These are phyloP conservation scores for Athene noctua DNA, from an alignment of 2,113 vertebrate genomes.

Conservation along the genomic window DNA sequence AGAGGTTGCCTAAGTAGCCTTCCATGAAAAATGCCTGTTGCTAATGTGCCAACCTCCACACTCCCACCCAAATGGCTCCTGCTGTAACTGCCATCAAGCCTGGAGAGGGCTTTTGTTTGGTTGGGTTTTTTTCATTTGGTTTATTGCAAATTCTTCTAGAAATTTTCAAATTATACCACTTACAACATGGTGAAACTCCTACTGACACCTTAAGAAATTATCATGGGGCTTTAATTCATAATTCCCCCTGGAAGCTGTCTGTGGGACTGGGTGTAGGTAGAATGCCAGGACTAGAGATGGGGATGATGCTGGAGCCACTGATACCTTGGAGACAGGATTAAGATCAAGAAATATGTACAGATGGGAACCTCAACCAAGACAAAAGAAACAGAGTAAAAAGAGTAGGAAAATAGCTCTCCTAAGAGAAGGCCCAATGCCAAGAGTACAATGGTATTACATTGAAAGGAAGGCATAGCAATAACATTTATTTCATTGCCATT, in stretches of 20 bases:
- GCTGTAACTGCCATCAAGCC: not conserved
- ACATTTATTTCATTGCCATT: not conserved
- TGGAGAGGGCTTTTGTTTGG: not conserved
- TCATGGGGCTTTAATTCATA: not conserved
- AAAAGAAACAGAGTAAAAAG: not conserved
- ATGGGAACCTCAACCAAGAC: not conserved
- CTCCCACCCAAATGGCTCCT: slow-evolving; percentile 17
- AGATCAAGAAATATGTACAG: not conserved
- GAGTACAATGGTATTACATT: not conserved
- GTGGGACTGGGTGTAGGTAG: not conserved
- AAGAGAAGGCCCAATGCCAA: not conserved
- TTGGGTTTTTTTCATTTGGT: not conserved
- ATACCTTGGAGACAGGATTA: not conserved
- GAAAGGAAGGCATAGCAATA: not conserved
- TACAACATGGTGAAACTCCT: not conserved
- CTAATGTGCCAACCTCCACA: not conserved
- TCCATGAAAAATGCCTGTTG: slow-evolving; percentile 11
- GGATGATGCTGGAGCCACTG: not conserved
- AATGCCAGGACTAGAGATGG: not conserved
- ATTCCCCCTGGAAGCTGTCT: not conserved
- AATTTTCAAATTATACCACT: not conserved
- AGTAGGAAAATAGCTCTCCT: not conserved
- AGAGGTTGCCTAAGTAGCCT: slow-evolving; percentile 28
- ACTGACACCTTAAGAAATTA: not conserved
- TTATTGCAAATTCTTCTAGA: not conserved